Conservation (phyloP, 2,113 vertebrate species). For the Ptilonorhynchus violaceus region DNA sequence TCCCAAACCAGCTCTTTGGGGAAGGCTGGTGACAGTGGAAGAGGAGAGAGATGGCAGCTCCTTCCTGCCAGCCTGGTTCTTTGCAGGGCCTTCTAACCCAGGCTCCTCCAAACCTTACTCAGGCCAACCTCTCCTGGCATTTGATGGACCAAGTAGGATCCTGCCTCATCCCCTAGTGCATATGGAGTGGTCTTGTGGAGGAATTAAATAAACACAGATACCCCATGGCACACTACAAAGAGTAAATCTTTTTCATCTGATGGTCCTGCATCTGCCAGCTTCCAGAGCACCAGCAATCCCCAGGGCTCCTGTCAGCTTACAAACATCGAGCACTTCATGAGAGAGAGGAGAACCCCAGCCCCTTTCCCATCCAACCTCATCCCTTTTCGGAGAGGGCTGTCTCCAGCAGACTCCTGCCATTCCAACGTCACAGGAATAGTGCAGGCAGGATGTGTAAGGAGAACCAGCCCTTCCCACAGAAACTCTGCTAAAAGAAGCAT, state of each 20-base stretch:
- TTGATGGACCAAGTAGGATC: not conserved
- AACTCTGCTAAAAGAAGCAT: not conserved
- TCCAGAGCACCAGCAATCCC: constrained; percentile 25
- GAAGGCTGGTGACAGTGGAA: not conserved
- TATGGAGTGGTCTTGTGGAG: constrained; percentile 24
- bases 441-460: not conserved
- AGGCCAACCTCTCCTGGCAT: not conserved
- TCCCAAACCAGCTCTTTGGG: not conserved
- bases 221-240: not conserved
- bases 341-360: not conserved
- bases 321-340: not conserved
- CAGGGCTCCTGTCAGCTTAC: not conserved
- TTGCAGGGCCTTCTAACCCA: constrained; percentile 15
- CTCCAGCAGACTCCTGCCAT: not conserved
- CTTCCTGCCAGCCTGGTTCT: not conserved
- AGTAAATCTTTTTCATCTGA: not conserved
- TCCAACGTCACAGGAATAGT: not conserved
- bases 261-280: not conserved
- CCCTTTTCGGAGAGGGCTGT: not conserved
- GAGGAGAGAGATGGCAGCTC: not conserved
- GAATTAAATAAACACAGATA: not conserved
- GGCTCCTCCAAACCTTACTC: not conserved
- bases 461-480: not conserved
- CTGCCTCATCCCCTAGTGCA: constrained; percentile 30
- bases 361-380: not conserved